Base-by-base conservation (phyloP, 2,113 vertebrate species). In the Paraplagusia blochii region DNA sequence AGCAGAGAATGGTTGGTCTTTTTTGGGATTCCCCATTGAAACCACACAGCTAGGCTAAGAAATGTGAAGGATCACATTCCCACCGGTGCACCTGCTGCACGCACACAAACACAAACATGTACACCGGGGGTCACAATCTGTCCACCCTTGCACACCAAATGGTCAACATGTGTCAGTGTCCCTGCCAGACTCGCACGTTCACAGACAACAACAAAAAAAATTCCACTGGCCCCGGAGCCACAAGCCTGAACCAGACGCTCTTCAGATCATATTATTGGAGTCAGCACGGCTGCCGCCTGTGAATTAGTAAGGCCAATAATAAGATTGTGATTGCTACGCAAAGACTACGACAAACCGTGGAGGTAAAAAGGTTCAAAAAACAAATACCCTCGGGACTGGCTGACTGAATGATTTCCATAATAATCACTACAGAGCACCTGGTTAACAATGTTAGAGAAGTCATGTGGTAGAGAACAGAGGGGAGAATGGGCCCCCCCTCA, bases 31-130 rank as follows among this genome's bases (percentile, higher is more conserved):
- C 22, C 22, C 22, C 6, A 29, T 6, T 29, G 22, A 29, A 29
- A 29, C 22, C 22, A 29, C 6, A 29, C 3, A 29, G 22, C 22
- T 29, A 29, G 22, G 22, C 22, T 69, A 80, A 74, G 72, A 72
- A 78, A 76, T 79, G 77, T 77, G 70, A 68, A 77, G 70, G 76
- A 81, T 82, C 66, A 77, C 80, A 77, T 83, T 85, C 75, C 76
- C 75, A 81, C 72, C 72, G 58, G 78, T 86, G 80, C 89, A 88
- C 88, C 89, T 88, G 88, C 85, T 76, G 34, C 54, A 18, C 44
- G 40, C 61, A 33, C 38, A 19, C 40, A 16, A 19, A 53, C 53
- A 16, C 22, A 38, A 56, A 34, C 44, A 50, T 57, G 49, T 42
- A 53, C 54, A 34, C 55, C 17, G 11, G 9, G 71, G 70, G 74